Evolutionary conservation across 2,797 vertebrate genomes (phyloP).

Genomic region (Heliangelus exortis): DNA sequence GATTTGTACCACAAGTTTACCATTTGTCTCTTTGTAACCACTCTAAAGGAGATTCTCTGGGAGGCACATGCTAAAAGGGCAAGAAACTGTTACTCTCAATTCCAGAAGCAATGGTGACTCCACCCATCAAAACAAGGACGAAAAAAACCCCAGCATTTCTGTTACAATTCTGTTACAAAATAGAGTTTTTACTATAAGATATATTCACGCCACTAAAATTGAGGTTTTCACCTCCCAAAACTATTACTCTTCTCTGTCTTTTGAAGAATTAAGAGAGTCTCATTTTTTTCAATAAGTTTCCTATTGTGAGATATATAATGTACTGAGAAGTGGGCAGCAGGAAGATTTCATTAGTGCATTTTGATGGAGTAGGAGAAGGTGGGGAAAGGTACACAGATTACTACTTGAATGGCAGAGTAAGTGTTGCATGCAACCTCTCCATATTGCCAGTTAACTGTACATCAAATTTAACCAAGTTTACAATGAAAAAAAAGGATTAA

Average conservation of each 20-base stretch:
- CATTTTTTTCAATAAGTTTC: neutral
- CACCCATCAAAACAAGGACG: neutral
- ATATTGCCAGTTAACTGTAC: neutral
- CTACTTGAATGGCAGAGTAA: neutral
- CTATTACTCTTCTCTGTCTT: neutral
- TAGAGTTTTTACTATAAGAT: neutral
- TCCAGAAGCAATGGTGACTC: neutral
- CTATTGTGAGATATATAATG: neutral
- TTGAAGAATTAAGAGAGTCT: neutral
- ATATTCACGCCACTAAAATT: neutral
- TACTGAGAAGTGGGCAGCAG: neutral
- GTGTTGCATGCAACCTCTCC: neutral
- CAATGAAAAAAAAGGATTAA: neutral
- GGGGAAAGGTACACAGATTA: neutral
- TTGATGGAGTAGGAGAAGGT: neutral
- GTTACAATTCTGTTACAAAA: neutral
- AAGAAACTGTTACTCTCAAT: neutral
- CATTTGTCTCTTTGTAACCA: neutral
- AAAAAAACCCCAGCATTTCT: neutral
- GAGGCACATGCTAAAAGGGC: neutral
- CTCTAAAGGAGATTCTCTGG: neutral
- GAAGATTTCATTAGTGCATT: neutral
- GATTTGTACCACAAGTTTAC: neutral
- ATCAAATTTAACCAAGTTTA: neutral
- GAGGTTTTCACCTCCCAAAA: neutral